These are phyloP conservation scores for Leptarthrus brevirostris DNA, from an alignment of 2,888 invertebrate genomes.

Conservation along the genomic window DNA sequence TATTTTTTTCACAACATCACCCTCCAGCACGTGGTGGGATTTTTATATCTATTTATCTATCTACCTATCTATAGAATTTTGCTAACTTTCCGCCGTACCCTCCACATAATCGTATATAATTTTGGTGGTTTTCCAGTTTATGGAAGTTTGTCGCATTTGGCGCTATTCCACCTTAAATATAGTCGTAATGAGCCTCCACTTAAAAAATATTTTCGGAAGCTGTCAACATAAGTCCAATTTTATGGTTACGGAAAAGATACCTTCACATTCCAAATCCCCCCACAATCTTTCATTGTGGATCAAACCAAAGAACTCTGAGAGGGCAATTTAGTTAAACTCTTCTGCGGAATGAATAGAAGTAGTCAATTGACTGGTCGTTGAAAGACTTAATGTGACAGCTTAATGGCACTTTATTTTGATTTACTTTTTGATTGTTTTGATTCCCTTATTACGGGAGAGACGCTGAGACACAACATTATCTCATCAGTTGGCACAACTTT, in stretches of 20 bases:
- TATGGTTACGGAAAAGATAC: conserved; percentile 35
- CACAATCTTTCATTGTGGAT: conserved; percentile 52
- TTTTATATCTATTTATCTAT: too few species aligned
- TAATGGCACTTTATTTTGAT: conserved; percentile 54
- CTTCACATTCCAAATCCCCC: conserved; percentile 42
- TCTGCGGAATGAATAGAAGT: conserved; percentile 33
- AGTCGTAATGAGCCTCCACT: conserved; percentile 4
- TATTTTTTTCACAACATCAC: too few species aligned
- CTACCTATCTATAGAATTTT: too few species aligned
- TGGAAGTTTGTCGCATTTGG: neutral
- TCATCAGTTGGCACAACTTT: neutral
- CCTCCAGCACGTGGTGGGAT: too few species aligned
- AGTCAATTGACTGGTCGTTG: conserved; percentile 48
- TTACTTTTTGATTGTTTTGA: conserved; percentile 51
- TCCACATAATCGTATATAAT: too few species aligned
- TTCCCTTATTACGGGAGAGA: conserved; percentile 22
- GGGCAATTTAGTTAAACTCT: conserved; percentile 52
- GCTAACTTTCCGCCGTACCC: too few species aligned
- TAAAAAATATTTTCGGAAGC: neutral
- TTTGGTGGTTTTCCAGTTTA: neutral
- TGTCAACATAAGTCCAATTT: conserved; percentile 46
- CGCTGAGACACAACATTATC: conserved; percentile 1
- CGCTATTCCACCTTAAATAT: neutral
- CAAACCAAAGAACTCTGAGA: conserved; percentile 45
- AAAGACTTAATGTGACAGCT: conserved; percentile 52